Evolutionary conservation across 2,888 invertebrate species (phyloP).

Genomic region (Nysson spinosus): DNA sequence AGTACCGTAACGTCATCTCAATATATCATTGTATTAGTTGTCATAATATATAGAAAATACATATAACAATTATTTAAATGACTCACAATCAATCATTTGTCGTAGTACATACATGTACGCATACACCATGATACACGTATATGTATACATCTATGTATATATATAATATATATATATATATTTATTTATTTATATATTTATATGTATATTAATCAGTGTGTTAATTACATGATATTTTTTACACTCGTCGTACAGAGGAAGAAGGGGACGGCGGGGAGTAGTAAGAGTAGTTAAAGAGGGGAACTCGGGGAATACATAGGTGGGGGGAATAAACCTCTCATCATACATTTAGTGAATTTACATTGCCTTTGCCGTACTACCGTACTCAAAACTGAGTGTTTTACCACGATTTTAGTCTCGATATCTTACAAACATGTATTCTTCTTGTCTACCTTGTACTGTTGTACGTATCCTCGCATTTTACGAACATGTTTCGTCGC

Average conservation of each 20-base stretch:
- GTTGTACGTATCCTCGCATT: conserved; percentile 67
- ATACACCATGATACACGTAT: conserved; percentile 31
- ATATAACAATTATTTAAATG: conserved; percentile 77
- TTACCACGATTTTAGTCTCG: conserved; percentile 66
- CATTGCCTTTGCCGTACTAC: conserved; percentile 67
- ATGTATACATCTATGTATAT: conserved; percentile 21
- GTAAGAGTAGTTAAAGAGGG: conserved; percentile 35
- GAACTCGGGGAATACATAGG: conserved; percentile 24
- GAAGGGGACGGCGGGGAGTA: conserved; percentile 57
- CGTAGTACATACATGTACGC: conserved; percentile 36
- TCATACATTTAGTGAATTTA: too few species aligned
- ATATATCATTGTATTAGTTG: conserved; percentile 70
- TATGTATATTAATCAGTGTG: conserved; percentile 66
- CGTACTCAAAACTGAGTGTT: conserved; percentile 63
- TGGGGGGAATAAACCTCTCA: conserved; percentile 59
- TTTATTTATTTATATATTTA: conserved; percentile 47
- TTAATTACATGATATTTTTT: conserved; percentile 74
- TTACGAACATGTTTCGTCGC: conserved; percentile 53
- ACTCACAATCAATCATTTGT: conserved; percentile 74
- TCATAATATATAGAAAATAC: conserved; percentile 76
- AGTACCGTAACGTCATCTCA: conserved; percentile 74
- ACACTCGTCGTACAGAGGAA: conserved; percentile 66
- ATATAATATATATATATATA: conserved; percentile 24
- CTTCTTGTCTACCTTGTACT: conserved; percentile 66
- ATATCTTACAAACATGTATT: conserved; percentile 68